Percentiles rank a stretch among this genome's conserved stretches.
Evolutionary conservation across 30 jellyfish, hydroid and myxozoan species (phyloP).

Genomic region (Cassiopea xamachana): DNA sequence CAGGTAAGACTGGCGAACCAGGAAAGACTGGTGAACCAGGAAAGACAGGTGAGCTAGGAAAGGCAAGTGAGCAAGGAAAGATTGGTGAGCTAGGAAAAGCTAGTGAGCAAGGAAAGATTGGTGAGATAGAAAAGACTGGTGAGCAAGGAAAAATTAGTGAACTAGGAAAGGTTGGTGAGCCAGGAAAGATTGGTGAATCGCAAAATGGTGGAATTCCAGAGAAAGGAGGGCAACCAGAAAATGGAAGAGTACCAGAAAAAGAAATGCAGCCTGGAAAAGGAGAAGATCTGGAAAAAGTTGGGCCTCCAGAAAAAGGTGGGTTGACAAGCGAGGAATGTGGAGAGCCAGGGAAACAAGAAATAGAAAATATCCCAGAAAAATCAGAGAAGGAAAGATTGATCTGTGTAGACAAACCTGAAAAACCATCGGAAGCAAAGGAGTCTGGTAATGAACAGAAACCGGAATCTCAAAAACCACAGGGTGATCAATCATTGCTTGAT

Average conservation of each 20-base stretch:
- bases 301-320: conserved; percentile 21
- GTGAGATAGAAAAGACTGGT: conserved; percentile 1
- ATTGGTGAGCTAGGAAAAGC: conserved; percentile 15
- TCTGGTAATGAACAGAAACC: conserved; percentile 37
- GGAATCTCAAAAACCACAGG: conserved; percentile 16
- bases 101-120: conserved; percentile 16
- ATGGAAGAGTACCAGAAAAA: conserved; percentile 17
- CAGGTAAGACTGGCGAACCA: conserved; percentile 12
- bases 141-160: conserved; percentile 14
- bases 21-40: conserved; percentile 27
- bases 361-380: conserved; percentile 1
- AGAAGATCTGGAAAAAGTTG: background rate
- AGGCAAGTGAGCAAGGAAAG: conserved; percentile 11
- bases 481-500: conserved; percentile 50
- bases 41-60: conserved; percentile 3
- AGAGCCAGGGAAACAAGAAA: conserved; percentile 28
- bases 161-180: conserved; percentile 20
- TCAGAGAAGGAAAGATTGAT: conserved; percentile 1
- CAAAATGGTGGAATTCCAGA: conserved; percentile 19
- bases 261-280: conserved; percentile 46
- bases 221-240: conserved; percentile 28
- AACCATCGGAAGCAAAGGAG: conserved; percentile 7
- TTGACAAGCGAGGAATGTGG: background rate
- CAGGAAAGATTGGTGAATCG: background rate
- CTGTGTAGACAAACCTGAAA: conserved; percentile 35